Base-by-base conservation (phyloP, 1,140 invertebrate species). In the Schlechtendalia chinensis region DNA sequence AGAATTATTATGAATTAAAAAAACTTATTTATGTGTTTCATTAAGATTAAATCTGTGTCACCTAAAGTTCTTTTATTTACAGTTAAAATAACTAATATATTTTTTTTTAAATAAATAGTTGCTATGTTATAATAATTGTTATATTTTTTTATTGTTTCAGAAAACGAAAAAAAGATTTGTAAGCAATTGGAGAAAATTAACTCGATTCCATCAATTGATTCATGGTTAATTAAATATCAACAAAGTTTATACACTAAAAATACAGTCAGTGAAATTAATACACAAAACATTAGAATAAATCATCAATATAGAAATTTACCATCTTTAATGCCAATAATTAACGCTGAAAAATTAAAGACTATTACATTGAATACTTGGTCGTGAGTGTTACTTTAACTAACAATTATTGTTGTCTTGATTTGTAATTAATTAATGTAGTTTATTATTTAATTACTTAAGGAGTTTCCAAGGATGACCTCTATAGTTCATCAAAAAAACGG, bases 401-500 rank as follows among this genome's bases (percentile, higher is more conserved):
- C 4, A 47, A 24, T 77, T 50, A 0, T 14, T 27, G 19, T 39
- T 27, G 19, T 39, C 16, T 16, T 50, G 4, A 79, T 63, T n/a
- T 1, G 1, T 24, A 47, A 79, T n/a, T 8, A 61, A 63, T 77
- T 61, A 79, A 79, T 79, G 56, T 29, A 63, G 0, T 27, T 22
- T 63, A 61, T 79, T 79, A n/a, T 72, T 58, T 79, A n/a, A 79
- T 63, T 63, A 63, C 50, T 61, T 24, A n/a, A 61, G 74, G 39
- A 79, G 22, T 59, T 63, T 79, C 75, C 58, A 79, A 79, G 58
- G 24, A 79, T 79, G 75, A 79, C 75, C 24, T 79, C 75, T 47
- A 24, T 79, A 63, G 75, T 79, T 79, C 75, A 79, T 63, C 75
- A 79, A 61, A 79, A 79, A 79, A 79, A 79, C 39, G 58, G 75